Evolutionary conservation across 2,888 invertebrate species (phyloP), one percentile per base, ranked within the genome.

Genomic region (Chloroclysta siterata): DNA sequence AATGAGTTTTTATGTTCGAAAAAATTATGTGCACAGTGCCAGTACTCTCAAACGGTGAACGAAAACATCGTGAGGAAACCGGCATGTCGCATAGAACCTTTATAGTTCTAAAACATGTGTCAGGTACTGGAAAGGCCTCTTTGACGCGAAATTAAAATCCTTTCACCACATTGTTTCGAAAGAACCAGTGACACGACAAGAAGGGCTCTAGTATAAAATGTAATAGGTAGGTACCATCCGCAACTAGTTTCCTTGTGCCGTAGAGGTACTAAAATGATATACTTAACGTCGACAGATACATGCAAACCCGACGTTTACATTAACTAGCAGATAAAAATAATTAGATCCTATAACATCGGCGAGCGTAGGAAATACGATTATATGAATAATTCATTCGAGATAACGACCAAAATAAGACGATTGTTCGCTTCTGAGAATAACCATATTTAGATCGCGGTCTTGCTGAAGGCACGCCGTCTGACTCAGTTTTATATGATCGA

Each of bases 341-440:
- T 83, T 84, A 82, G 77, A 77, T 76, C 72, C 77, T 74, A 75
- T 57, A 60, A 50, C 44, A 60, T 81, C 76, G 81, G 80, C 77
- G 72, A 80, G 80, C 84, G 85, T 83, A 87, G 82, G 81, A 85
- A 84, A 89, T 84, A 78, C 82, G 84, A 87, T 85, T 79, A 81
- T 76, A 87, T 90, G 85, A 90, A 90, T 90, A 81, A 90, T 89
- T 89, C 86, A 89, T 87, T 78, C 70, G 69, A 80, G 84, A 86
- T 85, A 85, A 84, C 83, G 81, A 84, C 83, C 76, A 82, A 89
- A 88, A 86, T 87, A 88, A 88, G 80, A 85, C 86, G 84, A 89
- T 87, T 88, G 88, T 87, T 83, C 79, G 76, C 69, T 90, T 89
- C 88, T 83, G 68, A 76, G 87, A 88, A 90, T 74, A 74, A 58